phyloP scores from a whole-genome alignment of 1,140 invertebrate genomes.

The Anagrus nilaparvatae region DNA sequence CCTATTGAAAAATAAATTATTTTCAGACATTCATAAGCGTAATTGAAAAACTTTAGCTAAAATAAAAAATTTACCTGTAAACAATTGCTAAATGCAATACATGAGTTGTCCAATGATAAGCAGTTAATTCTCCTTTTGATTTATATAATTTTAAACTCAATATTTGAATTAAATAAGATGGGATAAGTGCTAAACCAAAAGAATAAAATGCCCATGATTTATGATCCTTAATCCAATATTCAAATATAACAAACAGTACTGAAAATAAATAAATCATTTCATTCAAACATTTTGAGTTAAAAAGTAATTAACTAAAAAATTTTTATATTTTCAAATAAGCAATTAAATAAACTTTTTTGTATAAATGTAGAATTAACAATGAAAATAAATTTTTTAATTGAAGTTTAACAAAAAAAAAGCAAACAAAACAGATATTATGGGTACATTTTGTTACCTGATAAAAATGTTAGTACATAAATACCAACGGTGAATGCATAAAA shows the following conservation, averaged over 20 bases:
- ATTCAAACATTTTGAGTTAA: too few relatives aligned
- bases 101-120: conserved; percentile 33
- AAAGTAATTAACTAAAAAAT: conserved; percentile 1
- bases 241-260: conserved; percentile 34
- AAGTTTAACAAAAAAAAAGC: conserved; percentile 9
- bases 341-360: not conserved
- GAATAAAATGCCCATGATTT: conserved; percentile 36
- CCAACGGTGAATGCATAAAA: conserved; percentile 31
- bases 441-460: conserved; percentile 34
- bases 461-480: conserved; percentile 30
- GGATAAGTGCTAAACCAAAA: conserved; percentile 34
- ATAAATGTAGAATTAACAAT: not conserved
- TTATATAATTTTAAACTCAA: conserved; percentile 41
- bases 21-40: not conserved
- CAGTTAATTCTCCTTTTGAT: conserved; percentile 27
- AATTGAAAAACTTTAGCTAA: conserved; percentile 3
- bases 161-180: conserved; percentile 35
- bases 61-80: conserved; percentile 31
- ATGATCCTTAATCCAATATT: conserved; percentile 35
- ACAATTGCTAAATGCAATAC: conserved; percentile 35
- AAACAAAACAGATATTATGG: conserved; percentile 7
- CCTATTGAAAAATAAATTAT: conserved; percentile 24
- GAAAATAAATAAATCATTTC: conserved; percentile 23
- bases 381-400: conserved; percentile 2
- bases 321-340: not conserved